Conservation (phyloP, 2,888 invertebrate species). For the Folsomia candida region DNA sequence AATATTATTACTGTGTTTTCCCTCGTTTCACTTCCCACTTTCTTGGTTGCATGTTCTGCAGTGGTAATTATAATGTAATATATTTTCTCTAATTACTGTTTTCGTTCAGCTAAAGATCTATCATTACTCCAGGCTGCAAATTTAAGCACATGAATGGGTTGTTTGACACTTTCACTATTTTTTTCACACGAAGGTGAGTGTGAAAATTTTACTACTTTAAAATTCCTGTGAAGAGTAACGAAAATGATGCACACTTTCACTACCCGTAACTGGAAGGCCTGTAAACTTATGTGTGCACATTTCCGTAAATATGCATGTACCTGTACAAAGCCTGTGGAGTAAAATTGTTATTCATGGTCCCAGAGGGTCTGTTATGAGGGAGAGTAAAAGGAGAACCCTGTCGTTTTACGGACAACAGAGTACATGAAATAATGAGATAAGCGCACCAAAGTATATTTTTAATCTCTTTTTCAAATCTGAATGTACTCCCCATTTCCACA, state of each 20-base stretch:
- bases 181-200: background rate
- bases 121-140: slow-evolving; percentile 12
- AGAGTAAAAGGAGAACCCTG: background rate
- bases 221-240: too few relatives aligned
- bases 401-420: background rate
- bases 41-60: background rate
- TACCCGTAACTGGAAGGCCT: too few relatives aligned
- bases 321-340: background rate
- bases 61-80: slow-evolving; percentile 43
- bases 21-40: background rate
- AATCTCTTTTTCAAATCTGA: slow-evolving; percentile 7
- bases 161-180: slow-evolving; percentile 10
- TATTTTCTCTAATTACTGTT: slow-evolving; percentile 40
- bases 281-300: too few relatives aligned
- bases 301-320: too few relatives aligned
- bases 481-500: background rate
- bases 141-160: background rate
- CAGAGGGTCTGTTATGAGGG: background rate
- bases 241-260: too few relatives aligned
- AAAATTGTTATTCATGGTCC: slow-evolving; percentile 13
- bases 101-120: slow-evolving; percentile 14
- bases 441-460: background rate
- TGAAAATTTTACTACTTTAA: too few relatives aligned
- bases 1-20: slow-evolving; percentile 1
- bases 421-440: background rate